These are phyloP conservation scores for Pterobdella sp. DNA, from an alignment of 2,888 invertebrate species.

Conservation along the genomic window DNA sequence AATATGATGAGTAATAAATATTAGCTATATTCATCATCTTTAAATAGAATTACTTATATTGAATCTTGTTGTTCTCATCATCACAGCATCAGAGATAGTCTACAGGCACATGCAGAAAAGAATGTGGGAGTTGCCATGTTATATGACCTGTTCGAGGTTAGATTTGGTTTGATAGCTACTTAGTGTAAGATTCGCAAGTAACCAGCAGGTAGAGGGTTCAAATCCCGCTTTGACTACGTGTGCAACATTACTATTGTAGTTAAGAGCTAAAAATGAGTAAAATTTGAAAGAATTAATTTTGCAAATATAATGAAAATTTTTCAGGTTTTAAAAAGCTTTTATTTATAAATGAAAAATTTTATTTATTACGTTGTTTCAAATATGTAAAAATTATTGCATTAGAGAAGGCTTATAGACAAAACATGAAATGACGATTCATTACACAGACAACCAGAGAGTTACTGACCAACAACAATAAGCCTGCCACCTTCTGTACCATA, in stretches of 20 bases:
- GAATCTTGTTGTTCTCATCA: not conserved
- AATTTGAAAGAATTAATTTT: too few relatives aligned
- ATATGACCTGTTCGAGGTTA: not conserved
- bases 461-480: constrained; percentile 24
- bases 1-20: not conserved
- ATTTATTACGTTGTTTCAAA: too few relatives aligned
- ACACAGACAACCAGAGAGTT: not conserved
- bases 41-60: not conserved
- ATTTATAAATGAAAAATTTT: too few relatives aligned
- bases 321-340: too few relatives aligned
- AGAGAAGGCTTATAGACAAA: too few relatives aligned
- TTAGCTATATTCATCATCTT: not conserved
- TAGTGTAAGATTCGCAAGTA: not conserved
- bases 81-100: not conserved
- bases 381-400: too few relatives aligned
- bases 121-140: not conserved
- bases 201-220: not conserved
- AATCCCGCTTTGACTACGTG: too few relatives aligned
- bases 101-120: not conserved
- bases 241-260: too few relatives aligned
- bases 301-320: too few relatives aligned
- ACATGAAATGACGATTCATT: not conserved
- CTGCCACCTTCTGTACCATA: constrained; percentile 22
- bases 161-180: not conserved
- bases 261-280: too few relatives aligned